Conservation (phyloP, 2,113 vertebrate species). For the Hippopotamus amphibius region DNA sequence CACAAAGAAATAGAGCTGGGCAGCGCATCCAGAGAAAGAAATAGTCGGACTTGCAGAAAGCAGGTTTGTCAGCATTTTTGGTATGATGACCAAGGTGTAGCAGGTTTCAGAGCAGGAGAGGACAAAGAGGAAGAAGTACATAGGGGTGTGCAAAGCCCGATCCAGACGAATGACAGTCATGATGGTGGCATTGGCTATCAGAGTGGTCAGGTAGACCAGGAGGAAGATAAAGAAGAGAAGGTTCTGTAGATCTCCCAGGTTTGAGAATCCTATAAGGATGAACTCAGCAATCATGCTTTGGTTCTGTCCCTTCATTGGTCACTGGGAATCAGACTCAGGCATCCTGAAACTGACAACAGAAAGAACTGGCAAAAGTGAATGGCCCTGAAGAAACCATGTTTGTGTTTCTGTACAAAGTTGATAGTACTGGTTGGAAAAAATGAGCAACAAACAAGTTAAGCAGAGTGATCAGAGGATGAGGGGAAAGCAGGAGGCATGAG, state of each 20-base stretch:
- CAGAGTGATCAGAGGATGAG: fast-evolving
- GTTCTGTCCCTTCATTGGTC: constrained; percentile 47
- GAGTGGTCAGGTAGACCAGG: constrained; percentile 36
- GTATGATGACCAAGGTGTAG: constrained; percentile 62
- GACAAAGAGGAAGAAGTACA: constrained; percentile 70
- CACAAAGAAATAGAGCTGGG: constrained; percentile 72
- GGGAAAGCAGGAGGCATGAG: not conserved
- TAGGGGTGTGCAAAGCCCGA: constrained; percentile 53
- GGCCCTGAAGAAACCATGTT: not conserved
- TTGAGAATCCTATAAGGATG: constrained; percentile 65
- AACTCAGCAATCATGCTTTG: constrained; percentile 39
- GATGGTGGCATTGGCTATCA: constrained; percentile 57
- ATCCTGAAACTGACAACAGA: not conserved
- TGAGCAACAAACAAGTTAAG: not conserved
- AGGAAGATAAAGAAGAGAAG: constrained; percentile 68
- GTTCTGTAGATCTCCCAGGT: constrained; percentile 48
- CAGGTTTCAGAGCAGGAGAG: constrained; percentile 73
- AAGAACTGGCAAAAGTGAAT: not conserved
- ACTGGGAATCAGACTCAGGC: not conserved
- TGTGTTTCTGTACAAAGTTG: not conserved
- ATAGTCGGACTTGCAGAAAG: constrained; percentile 36
- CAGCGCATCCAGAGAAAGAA: constrained; percentile 56
- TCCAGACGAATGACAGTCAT: constrained; percentile 19
- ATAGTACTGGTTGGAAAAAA: not conserved
- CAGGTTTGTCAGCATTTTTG: constrained; percentile 68